Percentiles rank a stretch among this genome's conserved stretches.
These are phyloP conservation scores for Hirundichthys speculiger DNA, from an alignment of 2,113 vertebrate genomes.

Conservation along the genomic window DNA sequence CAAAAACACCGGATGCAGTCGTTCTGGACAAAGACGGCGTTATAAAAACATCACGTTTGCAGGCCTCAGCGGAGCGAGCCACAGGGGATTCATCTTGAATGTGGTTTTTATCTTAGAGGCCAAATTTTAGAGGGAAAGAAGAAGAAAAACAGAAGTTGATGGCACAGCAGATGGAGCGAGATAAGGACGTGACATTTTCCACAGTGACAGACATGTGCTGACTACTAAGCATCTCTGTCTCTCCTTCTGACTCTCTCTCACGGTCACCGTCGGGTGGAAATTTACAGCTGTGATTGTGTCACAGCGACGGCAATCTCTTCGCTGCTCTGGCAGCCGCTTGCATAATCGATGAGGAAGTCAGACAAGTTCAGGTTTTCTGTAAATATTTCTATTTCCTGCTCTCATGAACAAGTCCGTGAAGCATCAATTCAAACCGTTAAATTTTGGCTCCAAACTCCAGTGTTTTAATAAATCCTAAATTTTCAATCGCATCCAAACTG, in stretches of 20 bases:
- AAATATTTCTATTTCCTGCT: no score
- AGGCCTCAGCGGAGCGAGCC: not conserved
- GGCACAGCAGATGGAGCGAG: slow-evolving; percentile 27
- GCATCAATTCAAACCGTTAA: no score
- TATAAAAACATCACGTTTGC: not conserved
- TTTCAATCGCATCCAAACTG: no score
- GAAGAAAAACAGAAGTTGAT: not conserved
- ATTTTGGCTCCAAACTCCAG: no score
- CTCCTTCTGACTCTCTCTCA: slow-evolving; percentile 1
- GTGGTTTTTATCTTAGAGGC: not conserved
- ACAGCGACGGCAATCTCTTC: slow-evolving; percentile 3
- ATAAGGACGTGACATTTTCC: slow-evolving; percentile 49
- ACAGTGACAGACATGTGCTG: slow-evolving; percentile 48
- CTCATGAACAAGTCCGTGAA: no score
- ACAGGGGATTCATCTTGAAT: not conserved
- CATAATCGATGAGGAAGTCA: not conserved
- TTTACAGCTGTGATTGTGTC: slow-evolving; percentile 60
- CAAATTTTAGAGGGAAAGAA: not conserved
- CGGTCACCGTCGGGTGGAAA: slow-evolving; percentile 66
- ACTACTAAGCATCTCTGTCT: slow-evolving; percentile 35
- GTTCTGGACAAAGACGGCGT: not conserved
- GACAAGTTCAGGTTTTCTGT: no score
- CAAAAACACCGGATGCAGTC: no score
- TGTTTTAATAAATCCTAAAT: no score
- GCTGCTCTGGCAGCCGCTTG: slow-evolving; percentile 43